Conservation (phyloP, 2,888 invertebrate species). For the Drosophila paranaensis region DNA sequence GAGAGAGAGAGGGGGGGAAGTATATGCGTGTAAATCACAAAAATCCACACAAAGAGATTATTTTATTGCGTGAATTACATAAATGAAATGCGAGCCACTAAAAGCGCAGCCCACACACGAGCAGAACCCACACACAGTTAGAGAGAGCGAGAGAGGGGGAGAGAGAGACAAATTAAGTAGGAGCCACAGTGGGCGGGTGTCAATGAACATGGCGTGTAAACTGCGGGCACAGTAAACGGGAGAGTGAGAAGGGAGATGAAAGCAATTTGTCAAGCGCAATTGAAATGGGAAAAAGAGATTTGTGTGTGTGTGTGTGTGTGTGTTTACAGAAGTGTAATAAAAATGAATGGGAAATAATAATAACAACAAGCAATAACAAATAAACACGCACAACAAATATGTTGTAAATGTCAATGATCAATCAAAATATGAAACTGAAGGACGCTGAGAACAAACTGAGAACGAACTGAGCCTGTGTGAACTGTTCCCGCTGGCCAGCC, state of each 20-base stretch:
- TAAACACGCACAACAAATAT: slow-evolving; percentile 65
- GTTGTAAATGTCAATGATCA: slow-evolving; percentile 83
- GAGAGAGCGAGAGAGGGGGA: background rate
- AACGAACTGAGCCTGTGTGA: slow-evolving; percentile 39
- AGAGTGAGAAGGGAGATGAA: background rate
- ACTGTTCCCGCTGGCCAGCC: slow-evolving; percentile 25
- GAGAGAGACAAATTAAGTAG: slow-evolving; percentile 55
- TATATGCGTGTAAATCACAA: slow-evolving; percentile 39
- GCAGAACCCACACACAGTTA: slow-evolving; percentile 22
- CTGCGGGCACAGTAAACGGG: slow-evolving; percentile 20
- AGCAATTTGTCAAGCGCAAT: slow-evolving; percentile 56
- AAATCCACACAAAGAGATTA: slow-evolving; percentile 53
- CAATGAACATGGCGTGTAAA: slow-evolving; percentile 39
- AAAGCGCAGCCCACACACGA: slow-evolving; percentile 52
- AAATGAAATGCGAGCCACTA: slow-evolving; percentile 73
- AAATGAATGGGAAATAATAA: slow-evolving; percentile 48
- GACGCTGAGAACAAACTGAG: slow-evolving; percentile 15
- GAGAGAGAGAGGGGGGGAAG: background rate
- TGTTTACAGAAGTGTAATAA: slow-evolving; percentile 62
- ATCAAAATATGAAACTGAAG: slow-evolving; percentile 73
- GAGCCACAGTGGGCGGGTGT: slow-evolving; percentile 66
- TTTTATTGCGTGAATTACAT: slow-evolving; percentile 77
- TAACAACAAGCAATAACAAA: slow-evolving; percentile 25
- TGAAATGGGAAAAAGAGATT: slow-evolving; percentile 48
- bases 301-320: slow-evolving; percentile 32